A percentile compares a stretch with the other conserved stretches of the same genome.
Evolutionary conservation across 2,888 invertebrate species (phyloP).

Genomic region (Villa cingulata): DNA sequence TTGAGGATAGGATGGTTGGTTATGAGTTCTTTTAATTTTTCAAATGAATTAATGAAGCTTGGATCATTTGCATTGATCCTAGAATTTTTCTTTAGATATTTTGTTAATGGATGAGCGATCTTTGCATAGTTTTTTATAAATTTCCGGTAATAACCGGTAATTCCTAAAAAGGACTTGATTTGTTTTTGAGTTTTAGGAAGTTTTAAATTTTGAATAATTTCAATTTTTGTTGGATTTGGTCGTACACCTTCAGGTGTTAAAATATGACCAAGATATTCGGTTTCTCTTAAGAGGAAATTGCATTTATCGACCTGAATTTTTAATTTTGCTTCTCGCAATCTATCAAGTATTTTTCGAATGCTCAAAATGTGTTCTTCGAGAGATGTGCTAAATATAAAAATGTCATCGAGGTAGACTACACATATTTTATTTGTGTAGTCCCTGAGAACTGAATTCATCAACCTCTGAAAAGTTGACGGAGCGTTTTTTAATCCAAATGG

Average conservation of each 20-base stretch:
- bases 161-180: slow-evolving; percentile 18
- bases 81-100: slow-evolving; percentile 10
- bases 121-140: slow-evolving; percentile 15
- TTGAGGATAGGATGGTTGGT: slow-evolving; percentile 8
- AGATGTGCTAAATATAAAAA: no score
- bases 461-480: no score
- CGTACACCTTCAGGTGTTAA: slow-evolving; percentile 21
- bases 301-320: slow-evolving; percentile 20
- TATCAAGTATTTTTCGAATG: slow-evolving; percentile 9
- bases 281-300: slow-evolving; percentile 18
- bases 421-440: no score
- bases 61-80: slow-evolving; percentile 1
- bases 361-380: no score
- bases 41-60: slow-evolving; percentile 3
- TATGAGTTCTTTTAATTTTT: slow-evolving; percentile 7
- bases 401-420: no score
- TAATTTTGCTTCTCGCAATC: slow-evolving; percentile 15
- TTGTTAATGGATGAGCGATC: slow-evolving; percentile 12
- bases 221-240: slow-evolving; percentile 22
- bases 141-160: slow-evolving; percentile 17
- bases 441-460: no score
- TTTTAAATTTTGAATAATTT: slow-evolving; percentile 17
- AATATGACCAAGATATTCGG: slow-evolving; percentile 22
- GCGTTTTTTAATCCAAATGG: no score
- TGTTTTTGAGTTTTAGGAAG: slow-evolving; percentile 18